Conservation (phyloP, 2,797 vertebrate species). For the Babyrousa celebensis region DNA sequence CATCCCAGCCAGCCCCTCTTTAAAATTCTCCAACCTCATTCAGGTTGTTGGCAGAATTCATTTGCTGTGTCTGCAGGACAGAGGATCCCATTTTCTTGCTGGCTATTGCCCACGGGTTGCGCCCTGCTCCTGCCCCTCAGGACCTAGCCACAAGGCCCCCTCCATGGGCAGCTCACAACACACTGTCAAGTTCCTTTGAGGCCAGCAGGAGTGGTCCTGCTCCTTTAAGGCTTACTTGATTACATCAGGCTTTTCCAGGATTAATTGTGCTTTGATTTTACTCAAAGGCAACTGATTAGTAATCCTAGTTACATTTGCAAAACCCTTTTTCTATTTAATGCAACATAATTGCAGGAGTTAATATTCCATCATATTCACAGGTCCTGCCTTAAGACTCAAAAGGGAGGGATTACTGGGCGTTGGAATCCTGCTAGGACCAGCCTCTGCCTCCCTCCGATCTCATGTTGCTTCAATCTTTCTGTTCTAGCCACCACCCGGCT, state of each 20-base stretch:
- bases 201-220: not conserved
- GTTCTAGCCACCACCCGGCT: not conserved
- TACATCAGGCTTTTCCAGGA: not conserved
- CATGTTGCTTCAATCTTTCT: not conserved
- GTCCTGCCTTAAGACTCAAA: not conserved
- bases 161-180: not conserved
- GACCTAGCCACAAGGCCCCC: not conserved
- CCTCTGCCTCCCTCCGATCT: not conserved
- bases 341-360: not conserved
- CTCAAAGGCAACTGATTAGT: not conserved
- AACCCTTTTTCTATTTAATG: not conserved
- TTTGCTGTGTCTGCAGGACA: not conserved
- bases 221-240: not conserved
- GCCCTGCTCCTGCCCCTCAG: not conserved
- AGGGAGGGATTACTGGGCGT: not conserved
- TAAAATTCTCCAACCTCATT: not conserved
- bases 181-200: not conserved
- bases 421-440: too few relatives aligned
- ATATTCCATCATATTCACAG: not conserved
- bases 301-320: not conserved
- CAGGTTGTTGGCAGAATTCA: not conserved
- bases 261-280: not conserved
- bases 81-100: not conserved
- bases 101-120: not conserved
- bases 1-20: not conserved